phyloP scores from a whole-genome alignment of 2,113 vertebrate species.

The Heterotis niloticus region DNA sequence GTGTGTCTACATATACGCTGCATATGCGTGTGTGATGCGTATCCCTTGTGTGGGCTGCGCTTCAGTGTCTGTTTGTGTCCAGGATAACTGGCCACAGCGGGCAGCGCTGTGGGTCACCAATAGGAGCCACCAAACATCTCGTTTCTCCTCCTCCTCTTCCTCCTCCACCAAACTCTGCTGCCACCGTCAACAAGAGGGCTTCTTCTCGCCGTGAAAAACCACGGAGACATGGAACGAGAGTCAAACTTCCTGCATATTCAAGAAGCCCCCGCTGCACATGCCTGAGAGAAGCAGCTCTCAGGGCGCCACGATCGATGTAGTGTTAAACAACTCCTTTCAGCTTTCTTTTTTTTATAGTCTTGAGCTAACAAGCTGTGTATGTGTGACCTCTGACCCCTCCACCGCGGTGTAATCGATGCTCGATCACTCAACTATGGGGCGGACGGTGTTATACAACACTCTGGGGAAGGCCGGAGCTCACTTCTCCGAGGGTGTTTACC shows the following conservation, averaged over 20 bases:
- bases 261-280: constrained; percentile 22
- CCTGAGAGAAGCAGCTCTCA: neutral
- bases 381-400: constrained; percentile 44
- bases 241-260: neutral
- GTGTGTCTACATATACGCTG: too few species aligned
- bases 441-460: neutral
- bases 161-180: neutral
- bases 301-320: constrained; percentile 43
- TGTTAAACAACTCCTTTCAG: constrained; percentile 57
- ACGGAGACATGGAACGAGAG: neutral
- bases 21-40: too few species aligned
- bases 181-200: neutral
- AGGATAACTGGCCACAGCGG: neutral
- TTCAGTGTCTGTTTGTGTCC: neutral
- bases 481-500: constrained; percentile 31
- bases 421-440: neutral
- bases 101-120: too few species aligned
- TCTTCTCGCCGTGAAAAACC: neutral
- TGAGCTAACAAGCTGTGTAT: constrained; percentile 47
- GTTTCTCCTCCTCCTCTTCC: too few species aligned
- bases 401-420: constrained; percentile 41
- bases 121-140: neutral
- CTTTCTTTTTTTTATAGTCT: constrained; percentile 39
- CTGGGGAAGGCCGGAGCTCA: neutral
- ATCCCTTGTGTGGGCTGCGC: too few species aligned